Evolutionary conservation across 1,140 invertebrate genomes (phyloP).

Genomic region (Euura saliciscinereae): DNA sequence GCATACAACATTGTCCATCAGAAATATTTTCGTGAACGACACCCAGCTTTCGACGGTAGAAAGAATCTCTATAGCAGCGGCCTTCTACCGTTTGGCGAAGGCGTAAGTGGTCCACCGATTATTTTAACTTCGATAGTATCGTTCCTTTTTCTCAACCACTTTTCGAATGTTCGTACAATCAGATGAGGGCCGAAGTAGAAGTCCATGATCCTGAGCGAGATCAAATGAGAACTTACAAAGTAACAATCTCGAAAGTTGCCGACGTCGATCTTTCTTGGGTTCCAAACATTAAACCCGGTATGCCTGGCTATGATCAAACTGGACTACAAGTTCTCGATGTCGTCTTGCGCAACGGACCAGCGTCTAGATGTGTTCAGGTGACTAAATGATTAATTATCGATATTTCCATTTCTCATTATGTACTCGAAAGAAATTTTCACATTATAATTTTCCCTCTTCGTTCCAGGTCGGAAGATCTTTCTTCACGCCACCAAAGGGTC

Average conservation of each 20-base stretch:
- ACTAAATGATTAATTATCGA: not conserved
- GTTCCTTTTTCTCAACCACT: too few species aligned
- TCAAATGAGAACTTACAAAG: constrained; percentile 59
- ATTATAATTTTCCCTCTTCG: not conserved
- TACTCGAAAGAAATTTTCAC: constrained; percentile 2
- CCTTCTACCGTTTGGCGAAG: constrained; percentile 35
- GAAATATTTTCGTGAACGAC: constrained; percentile 37
- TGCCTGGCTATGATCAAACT: constrained; percentile 60
- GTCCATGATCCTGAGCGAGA: constrained; percentile 51
- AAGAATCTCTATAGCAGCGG: constrained; percentile 67
- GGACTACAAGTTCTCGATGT: constrained; percentile 82
- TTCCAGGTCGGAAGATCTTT: constrained; percentile 61
- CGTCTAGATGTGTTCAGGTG: constrained; percentile 11
- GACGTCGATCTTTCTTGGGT: constrained; percentile 63
- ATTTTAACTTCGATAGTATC: too few species aligned
- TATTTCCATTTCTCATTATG: not conserved
- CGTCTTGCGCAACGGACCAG: constrained; percentile 70
- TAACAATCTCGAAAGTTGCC: constrained; percentile 65
- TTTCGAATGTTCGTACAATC: not conserved
- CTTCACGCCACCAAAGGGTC: constrained; percentile 54
- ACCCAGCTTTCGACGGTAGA: constrained; percentile 75
- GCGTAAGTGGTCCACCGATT: constrained; percentile 24
- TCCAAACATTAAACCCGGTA: constrained; percentile 54
- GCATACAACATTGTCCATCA: constrained; percentile 44
- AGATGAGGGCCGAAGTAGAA: constrained; percentile 22